These are phyloP conservation scores for Aphidius colemani DNA, from an alignment of 2,888 invertebrate genomes.

Conservation along the genomic window DNA sequence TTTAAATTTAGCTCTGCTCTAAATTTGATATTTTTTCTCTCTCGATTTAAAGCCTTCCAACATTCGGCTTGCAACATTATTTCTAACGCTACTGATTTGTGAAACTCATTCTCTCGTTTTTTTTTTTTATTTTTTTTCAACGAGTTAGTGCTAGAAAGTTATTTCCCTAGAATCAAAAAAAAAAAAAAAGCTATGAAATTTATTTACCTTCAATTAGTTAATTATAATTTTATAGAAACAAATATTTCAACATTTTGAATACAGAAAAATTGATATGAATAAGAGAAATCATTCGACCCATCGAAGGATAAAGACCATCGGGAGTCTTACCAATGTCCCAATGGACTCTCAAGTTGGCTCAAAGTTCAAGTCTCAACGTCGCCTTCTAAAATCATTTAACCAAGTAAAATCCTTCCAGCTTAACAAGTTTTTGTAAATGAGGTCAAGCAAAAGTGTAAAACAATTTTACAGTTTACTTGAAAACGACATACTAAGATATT, in stretches of 20 bases:
- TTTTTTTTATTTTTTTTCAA: conserved; percentile 27
- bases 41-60: conserved; percentile 8
- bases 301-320: conserved; percentile 13
- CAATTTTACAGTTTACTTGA: conserved; percentile 15
- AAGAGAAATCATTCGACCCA: conserved; percentile 18
- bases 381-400: conserved; percentile 39
- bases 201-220: too few species aligned
- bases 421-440: conserved; percentile 27
- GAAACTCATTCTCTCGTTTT: conserved; percentile 14
- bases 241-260: too few species aligned
- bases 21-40: neutral
- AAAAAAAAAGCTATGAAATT: conserved; percentile 4
- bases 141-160: conserved; percentile 37
- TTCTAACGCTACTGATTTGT: conserved; percentile 34
- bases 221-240: too few species aligned
- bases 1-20: conserved; percentile 3
- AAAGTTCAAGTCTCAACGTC: conserved; percentile 27
- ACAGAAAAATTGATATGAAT: neutral
- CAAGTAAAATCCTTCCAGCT: conserved; percentile 37
- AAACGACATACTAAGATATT: neutral
- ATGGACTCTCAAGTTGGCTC: conserved; percentile 19
- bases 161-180: conserved; percentile 33
- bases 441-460: conserved; percentile 34
- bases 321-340: conserved; percentile 23
- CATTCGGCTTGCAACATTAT: conserved; percentile 32